Conservation (phyloP, 2,797 vertebrate species). For the Streptopelia turtur region DNA sequence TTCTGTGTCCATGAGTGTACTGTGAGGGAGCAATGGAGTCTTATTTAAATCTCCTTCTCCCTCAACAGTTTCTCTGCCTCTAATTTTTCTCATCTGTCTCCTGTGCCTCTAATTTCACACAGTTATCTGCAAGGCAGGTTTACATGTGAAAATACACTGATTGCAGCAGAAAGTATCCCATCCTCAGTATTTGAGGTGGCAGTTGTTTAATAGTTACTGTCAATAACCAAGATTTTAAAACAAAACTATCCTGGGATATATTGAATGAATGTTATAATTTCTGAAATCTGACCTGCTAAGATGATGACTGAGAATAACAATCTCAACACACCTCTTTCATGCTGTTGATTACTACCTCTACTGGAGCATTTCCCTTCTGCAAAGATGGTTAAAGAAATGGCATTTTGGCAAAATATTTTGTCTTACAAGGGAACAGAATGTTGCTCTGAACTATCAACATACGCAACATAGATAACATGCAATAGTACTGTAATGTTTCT, state of each 20-base stretch:
- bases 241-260: neutral
- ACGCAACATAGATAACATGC: neutral
- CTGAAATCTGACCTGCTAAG: neutral
- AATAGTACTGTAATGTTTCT: neutral
- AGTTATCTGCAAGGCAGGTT: neutral
- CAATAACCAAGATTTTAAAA: neutral
- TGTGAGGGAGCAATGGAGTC: neutral
- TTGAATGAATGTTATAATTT: neutral
- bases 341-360: neutral
- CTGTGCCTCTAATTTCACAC: neutral
- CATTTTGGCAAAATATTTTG: constrained; percentile 18
- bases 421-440: neutral
- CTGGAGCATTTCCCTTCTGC: neutral
- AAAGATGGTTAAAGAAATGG: neutral
- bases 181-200: neutral
- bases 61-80: neutral
- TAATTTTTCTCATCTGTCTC: neutral
- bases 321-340: neutral
- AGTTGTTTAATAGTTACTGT: neutral
- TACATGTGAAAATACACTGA: neutral
- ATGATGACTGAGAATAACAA: neutral
- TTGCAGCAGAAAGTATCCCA: neutral
- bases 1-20: neutral
- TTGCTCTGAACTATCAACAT: neutral
- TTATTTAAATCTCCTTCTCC: neutral